A percentile compares a stretch with the other conserved stretches of the same genome.
Evolutionary conservation across 2,797 vertebrate genomes (phyloP).

Genomic region (Rhynchonycteris naso): DNA sequence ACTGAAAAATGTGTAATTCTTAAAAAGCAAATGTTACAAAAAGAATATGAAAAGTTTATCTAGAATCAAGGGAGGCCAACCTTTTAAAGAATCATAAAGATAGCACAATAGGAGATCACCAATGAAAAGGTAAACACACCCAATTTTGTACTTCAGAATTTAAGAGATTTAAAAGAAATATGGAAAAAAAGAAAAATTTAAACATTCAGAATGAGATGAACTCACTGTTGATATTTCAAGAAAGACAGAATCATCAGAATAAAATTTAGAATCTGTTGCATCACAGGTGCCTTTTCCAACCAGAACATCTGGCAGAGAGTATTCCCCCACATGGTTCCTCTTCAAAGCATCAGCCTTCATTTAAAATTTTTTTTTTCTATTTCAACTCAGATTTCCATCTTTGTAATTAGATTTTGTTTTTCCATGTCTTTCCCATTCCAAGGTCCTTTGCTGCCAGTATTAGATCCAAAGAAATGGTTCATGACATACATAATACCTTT

Average conservation of each 20-base stretch:
- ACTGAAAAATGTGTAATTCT: constrained; percentile 26
- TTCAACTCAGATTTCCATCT: background rate
- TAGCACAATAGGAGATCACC: background rate
- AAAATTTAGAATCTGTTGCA: background rate
- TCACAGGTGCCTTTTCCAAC: background rate
- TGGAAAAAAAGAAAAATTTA: background rate
- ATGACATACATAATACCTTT: background rate
- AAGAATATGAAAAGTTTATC: background rate
- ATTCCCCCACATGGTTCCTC: background rate
- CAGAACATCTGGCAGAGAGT: background rate
- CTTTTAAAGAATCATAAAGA: background rate
- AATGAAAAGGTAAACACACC: background rate
- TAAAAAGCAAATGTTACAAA: background rate
- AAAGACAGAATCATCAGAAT: background rate
- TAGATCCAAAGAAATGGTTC: background rate
- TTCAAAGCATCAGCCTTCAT: background rate
- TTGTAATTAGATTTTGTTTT: background rate
- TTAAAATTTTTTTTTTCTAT: background rate
- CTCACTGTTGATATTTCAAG: background rate
- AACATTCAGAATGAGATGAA: background rate
- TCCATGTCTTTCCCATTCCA: background rate
- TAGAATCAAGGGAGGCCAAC: background rate
- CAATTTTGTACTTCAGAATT: background rate
- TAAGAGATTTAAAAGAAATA: background rate
- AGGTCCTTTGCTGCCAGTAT: background rate